A percentile compares a stretch with the other conserved stretches of the same genome.
Evolutionary conservation across 2,888 invertebrate species (phyloP).

Genomic region (Platypus cylindrus): DNA sequence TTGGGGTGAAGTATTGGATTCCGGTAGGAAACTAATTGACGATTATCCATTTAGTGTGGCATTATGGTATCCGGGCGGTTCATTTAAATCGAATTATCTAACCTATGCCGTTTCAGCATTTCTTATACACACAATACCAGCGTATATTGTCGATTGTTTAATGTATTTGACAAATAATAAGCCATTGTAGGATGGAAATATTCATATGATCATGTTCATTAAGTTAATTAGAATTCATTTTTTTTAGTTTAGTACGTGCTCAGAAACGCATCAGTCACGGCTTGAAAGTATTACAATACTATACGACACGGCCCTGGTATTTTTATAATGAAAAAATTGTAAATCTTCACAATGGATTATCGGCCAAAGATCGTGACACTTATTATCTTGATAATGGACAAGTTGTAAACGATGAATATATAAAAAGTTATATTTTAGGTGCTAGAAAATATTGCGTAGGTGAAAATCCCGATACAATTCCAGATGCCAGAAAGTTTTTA

Average conservation of each 20-base stretch:
- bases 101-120: conserved; percentile 53
- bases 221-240: too few species aligned
- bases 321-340: conserved; percentile 53
- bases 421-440: conserved; percentile 63
- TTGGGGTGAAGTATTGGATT: conserved; percentile 75
- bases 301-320: conserved; percentile 71
- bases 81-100: conserved; percentile 52
- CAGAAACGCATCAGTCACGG: conserved; percentile 51
- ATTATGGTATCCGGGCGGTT: conserved; percentile 70
- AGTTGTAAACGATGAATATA: conserved; percentile 50
- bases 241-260: conserved; percentile 47
- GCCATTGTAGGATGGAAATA: conserved; percentile 60
- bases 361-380: conserved; percentile 41
- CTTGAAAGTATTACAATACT: conserved; percentile 57
- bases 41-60: conserved; percentile 65
- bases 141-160: conserved; percentile 61
- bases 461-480: conserved; percentile 65
- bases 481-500: conserved; percentile 52
- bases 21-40: conserved; percentile 46
- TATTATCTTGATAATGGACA: conserved; percentile 46
- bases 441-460: conserved; percentile 74
- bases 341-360: conserved; percentile 41
- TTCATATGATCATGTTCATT: too few species aligned
- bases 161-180: conserved; percentile 55
- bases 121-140: conserved; percentile 64